These are phyloP conservation scores for Tachysurus vachellii DNA, from an alignment of 2,113 vertebrate species.

Conservation along the genomic window DNA sequence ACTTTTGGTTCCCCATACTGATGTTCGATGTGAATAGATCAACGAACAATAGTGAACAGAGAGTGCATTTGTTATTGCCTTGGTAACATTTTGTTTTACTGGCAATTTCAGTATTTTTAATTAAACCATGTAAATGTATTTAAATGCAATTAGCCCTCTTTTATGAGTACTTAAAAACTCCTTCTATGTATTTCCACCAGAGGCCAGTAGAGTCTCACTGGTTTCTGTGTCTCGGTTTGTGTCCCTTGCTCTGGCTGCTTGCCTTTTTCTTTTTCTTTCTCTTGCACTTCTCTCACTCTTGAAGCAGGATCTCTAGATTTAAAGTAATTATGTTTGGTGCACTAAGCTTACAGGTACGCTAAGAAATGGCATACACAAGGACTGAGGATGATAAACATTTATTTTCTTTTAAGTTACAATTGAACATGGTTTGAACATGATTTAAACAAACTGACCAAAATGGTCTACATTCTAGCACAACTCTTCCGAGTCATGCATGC, in stretches of 20 bases:
- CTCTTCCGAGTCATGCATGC: conserved; percentile 38
- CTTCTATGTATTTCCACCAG: conserved; percentile 14
- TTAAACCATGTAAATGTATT: not conserved
- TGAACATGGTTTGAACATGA: conserved; percentile 12
- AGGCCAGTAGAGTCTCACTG: conserved; percentile 15
- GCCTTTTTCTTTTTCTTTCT: not conserved
- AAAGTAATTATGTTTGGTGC: not conserved
- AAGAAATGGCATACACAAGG: not conserved
- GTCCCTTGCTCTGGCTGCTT: not conserved
- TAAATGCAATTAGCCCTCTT: not conserved
- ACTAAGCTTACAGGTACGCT: not conserved
- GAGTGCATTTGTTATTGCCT: not conserved
- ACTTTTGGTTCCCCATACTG: not conserved
- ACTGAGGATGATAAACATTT: conserved; percentile 1
- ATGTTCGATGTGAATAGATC: not conserved
- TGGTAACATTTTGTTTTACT: not conserved
- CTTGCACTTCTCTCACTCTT: not conserved
- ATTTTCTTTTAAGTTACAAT: conserved; percentile 15
- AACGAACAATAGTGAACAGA: not conserved
- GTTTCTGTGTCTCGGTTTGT: not conserved
- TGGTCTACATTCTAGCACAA: conserved; percentile 49
- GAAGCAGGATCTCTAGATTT: not conserved
- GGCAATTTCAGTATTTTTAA: not conserved
- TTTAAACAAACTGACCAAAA: conserved; percentile 43
- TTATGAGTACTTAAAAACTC: not conserved